Conservation (phyloP, 2,888 invertebrate species). For the Athripsodes cinereus region DNA sequence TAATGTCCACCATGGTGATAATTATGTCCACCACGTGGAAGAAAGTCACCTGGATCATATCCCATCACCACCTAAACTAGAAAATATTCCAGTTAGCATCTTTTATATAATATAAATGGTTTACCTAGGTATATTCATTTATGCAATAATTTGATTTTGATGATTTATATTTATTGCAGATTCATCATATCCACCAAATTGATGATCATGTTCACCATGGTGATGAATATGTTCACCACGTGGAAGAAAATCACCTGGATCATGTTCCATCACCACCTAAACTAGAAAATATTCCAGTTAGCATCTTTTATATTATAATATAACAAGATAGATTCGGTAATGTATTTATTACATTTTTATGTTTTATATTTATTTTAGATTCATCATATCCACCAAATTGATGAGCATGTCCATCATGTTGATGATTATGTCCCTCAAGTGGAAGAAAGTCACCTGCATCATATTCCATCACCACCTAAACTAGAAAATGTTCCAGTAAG, state of each 20-base stretch:
- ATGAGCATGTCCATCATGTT: neutral
- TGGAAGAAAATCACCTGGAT: neutral
- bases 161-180: too few species aligned
- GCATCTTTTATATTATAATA: too few species aligned
- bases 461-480: neutral
- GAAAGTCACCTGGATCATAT: neutral
- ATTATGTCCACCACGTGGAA: neutral
- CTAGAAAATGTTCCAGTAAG: neutral
- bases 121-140: too few species aligned
- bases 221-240: neutral
- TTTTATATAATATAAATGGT: too few species aligned
- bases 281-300: neutral
- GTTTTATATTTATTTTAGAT: neutral
- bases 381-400: neutral
- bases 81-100: neutral
- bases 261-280: neutral
- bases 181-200: neutral
- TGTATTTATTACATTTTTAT: neutral
- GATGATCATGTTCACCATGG: neutral
- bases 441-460: neutral
- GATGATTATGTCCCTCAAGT: neutral
- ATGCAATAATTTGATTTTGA: too few species aligned
- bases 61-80: neutral
- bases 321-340: too few species aligned
- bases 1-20: neutral